These are phyloP conservation scores for Ormyrus rosae DNA, from an alignment of 2,888 invertebrate species.

Conservation along the genomic window DNA sequence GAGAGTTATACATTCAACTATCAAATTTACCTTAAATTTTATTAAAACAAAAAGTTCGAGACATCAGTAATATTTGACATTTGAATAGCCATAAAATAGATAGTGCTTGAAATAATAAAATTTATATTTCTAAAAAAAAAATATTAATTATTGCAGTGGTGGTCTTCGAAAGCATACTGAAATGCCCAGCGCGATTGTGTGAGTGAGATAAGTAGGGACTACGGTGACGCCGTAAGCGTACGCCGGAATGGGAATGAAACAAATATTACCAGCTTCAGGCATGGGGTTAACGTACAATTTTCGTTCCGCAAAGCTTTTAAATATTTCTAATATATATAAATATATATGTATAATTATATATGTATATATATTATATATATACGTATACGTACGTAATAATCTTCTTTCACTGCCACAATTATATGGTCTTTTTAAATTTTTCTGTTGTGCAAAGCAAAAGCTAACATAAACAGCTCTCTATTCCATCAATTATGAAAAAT, in stretches of 20 bases:
- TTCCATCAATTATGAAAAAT: slow-evolving; percentile 31
- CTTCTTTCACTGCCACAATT: slow-evolving; percentile 57
- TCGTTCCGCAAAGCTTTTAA: slow-evolving; percentile 44
- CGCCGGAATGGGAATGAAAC: slow-evolving; percentile 8
- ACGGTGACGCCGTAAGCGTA: neutral
- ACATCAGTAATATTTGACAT: slow-evolving; percentile 14
- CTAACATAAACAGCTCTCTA: slow-evolving; percentile 24
- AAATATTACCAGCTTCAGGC: neutral
- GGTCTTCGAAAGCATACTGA: slow-evolving; percentile 45
- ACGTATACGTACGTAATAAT: slow-evolving; percentile 12
- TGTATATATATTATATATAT: too few species aligned
- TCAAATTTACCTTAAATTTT: neutral
- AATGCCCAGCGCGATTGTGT: slow-evolving; percentile 39
- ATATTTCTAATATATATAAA: slow-evolving; percentile 13
- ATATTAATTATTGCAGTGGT: slow-evolving; percentile 41
- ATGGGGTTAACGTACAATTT: slow-evolving; percentile 23
- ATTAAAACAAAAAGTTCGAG: slow-evolving; percentile 5
- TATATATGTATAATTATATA: too few species aligned
- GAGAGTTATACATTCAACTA: neutral
- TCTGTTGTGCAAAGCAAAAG: slow-evolving; percentile 31
- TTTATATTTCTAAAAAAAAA: slow-evolving; percentile 18
- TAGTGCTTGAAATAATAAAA: slow-evolving; percentile 13
- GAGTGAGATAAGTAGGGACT: neutral
- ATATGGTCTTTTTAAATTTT: slow-evolving; percentile 44
- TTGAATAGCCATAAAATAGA: slow-evolving; percentile 5